phyloP scores from a whole-genome alignment of 2,113 vertebrate genomes.

The Anolis sagrei region DNA sequence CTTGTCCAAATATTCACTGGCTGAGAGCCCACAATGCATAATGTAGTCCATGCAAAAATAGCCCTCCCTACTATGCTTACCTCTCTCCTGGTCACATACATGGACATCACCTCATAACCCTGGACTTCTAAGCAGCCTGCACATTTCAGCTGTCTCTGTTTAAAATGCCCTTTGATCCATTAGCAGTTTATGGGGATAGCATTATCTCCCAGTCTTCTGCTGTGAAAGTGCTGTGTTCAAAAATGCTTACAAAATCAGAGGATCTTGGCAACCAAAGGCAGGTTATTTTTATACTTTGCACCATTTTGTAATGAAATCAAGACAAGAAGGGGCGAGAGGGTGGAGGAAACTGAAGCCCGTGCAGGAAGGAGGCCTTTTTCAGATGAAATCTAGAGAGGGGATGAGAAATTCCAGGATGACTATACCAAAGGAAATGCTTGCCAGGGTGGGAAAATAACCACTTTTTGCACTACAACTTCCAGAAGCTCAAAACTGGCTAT shows the following conservation, averaged over 20 bases:
- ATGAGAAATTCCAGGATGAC: neutral
- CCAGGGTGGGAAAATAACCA: too few species aligned
- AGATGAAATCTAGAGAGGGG: neutral
- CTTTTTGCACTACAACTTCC: neutral
- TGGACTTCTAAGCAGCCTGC: neutral
- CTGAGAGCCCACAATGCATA: neutral
- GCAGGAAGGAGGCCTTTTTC: neutral
- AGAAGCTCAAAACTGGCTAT: neutral
- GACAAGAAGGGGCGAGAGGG: neutral
- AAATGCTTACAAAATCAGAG: neutral
- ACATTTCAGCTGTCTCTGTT: neutral
- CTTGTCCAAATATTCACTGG: neutral
- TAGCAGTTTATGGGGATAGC: neutral
- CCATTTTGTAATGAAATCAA: neutral
- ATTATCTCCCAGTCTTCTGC: neutral
- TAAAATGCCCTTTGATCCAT: neutral
- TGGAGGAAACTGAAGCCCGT: neutral
- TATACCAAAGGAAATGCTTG: neutral
- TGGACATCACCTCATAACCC: fast-evolving
- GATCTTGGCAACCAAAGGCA: neutral
- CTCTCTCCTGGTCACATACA: neutral
- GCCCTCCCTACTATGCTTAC: neutral
- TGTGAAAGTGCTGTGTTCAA: neutral
- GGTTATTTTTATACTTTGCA: neutral
- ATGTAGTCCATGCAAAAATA: neutral